phyloP scores from a whole-genome alignment of 2,888 invertebrate genomes.

The Adelphocoris suturalis region DNA sequence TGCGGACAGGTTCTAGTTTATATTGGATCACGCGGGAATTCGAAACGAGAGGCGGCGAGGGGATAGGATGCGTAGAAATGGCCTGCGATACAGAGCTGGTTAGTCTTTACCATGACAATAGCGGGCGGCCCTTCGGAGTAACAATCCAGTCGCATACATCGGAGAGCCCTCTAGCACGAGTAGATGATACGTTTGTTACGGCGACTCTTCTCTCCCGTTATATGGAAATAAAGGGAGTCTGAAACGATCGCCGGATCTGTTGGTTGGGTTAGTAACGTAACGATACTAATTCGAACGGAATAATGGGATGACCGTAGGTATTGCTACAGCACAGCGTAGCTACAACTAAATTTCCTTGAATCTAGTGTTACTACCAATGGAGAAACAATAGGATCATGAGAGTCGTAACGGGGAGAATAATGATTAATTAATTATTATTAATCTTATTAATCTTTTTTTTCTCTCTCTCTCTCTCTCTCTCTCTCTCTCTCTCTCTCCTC shows the following conservation, averaged over 20 bases:
- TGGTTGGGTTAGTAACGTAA: background rate
- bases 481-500: too few relatives aligned
- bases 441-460: background rate
- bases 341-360: background rate
- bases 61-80: too few relatives aligned
- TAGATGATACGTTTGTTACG: background rate
- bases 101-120: conserved; percentile 12
- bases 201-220: conserved; percentile 2
- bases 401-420: too few relatives aligned
- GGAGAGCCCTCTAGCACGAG: background rate
- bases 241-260: background rate
- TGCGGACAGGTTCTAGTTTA: background rate
- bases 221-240: conserved; percentile 11
- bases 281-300: conserved; percentile 12
- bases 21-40: background rate
- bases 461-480: too few relatives aligned
- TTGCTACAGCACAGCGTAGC: background rate
- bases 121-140: background rate
- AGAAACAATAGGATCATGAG: too few relatives aligned
- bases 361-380: background rate
- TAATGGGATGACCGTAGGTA: background rate
- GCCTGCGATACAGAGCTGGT: background rate
- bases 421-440: too few relatives aligned
- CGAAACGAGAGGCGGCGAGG: background rate
- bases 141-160: background rate